Percentiles rank a stretch among this genome's conserved stretches.
These are phyloP conservation scores for Pseudomugil gertrudae DNA, from an alignment of 2,797 vertebrate species.

Conservation along the genomic window DNA sequence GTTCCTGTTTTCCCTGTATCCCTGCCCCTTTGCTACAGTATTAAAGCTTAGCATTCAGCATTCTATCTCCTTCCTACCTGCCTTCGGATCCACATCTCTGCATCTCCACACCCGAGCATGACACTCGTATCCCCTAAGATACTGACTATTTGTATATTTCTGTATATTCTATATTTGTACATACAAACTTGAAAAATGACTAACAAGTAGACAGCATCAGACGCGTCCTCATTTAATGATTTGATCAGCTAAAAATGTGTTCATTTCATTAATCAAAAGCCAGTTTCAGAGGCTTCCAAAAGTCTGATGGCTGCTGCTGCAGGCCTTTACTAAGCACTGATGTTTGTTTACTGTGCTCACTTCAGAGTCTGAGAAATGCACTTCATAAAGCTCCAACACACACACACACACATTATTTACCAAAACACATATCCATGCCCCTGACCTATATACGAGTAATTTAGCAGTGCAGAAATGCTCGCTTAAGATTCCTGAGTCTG, in stretches of 20 bases:
- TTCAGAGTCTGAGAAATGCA: constrained; percentile 48
- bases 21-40: no score
- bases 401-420: constrained; percentile 21
- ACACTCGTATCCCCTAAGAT: no score
- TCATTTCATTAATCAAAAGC: constrained; percentile 60
- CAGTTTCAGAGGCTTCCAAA: constrained; percentile 51
- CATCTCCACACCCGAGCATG: no score
- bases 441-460: constrained; percentile 63
- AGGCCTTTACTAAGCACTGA: constrained; percentile 42
- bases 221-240: constrained; percentile 34
- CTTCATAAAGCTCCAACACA: constrained; percentile 38
- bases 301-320: constrained; percentile 30
- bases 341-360: constrained; percentile 64
- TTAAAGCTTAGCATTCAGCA: no score
- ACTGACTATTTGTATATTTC: no score
- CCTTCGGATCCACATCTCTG: no score
- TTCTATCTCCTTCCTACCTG: no score
- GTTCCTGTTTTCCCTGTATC: no score
- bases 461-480: constrained; percentile 44
- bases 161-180: no score
- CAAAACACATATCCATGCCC: constrained; percentile 49
- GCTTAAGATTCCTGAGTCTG: constrained; percentile 42
- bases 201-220: constrained; percentile 29
- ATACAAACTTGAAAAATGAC: no score
- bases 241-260: constrained; percentile 55